Evolutionary conservation across 1,140 invertebrate genomes (phyloP).

Genomic region (Diplogasteroides magnus): DNA sequence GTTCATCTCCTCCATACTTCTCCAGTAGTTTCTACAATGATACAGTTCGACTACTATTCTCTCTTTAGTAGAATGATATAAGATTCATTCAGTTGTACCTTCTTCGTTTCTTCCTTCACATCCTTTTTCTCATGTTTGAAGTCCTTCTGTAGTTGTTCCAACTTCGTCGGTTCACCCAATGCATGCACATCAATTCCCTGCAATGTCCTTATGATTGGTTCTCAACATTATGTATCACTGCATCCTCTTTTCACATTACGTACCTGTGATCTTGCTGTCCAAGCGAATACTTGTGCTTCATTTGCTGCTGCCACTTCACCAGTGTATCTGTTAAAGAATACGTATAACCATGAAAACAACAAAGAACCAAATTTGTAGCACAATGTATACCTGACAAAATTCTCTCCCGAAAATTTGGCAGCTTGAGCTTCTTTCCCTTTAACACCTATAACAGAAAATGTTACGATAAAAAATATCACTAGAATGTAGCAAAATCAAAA

Average conservation of each 20-base stretch:
- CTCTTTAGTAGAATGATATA: too few relatives aligned
- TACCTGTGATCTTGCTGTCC: constrained; percentile 74
- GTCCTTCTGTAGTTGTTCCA: constrained; percentile 82
- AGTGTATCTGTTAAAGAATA: constrained; percentile 76
- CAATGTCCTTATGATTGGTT: too few relatives aligned
- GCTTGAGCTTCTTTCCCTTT: constrained; percentile 58
- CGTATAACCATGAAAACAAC: too few relatives aligned
- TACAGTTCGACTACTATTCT: constrained; percentile 1
- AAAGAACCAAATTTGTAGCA: too few relatives aligned
- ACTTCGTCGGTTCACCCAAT: constrained; percentile 91
- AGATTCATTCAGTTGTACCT: too few relatives aligned
- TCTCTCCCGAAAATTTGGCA: constrained; percentile 86
- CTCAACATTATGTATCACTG: constrained; percentile 9
- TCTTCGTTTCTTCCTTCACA: constrained; percentile 79
- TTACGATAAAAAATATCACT: constrained; percentile 11
- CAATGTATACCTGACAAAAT: constrained; percentile 88
- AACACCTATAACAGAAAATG: too few relatives aligned
- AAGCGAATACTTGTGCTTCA: constrained; percentile 89
- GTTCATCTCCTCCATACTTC: constrained; percentile 54
- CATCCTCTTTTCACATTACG: constrained; percentile 22
- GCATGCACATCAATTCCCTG: constrained; percentile 83
- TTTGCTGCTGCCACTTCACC: constrained; percentile 87
- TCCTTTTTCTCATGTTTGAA: constrained; percentile 82
- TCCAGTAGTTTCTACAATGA: constrained; percentile 20
- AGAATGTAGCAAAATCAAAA: neutral